These are phyloP conservation scores for Phocoena phocoena DNA, from an alignment of 2,113 vertebrate species.

Conservation along the genomic window DNA sequence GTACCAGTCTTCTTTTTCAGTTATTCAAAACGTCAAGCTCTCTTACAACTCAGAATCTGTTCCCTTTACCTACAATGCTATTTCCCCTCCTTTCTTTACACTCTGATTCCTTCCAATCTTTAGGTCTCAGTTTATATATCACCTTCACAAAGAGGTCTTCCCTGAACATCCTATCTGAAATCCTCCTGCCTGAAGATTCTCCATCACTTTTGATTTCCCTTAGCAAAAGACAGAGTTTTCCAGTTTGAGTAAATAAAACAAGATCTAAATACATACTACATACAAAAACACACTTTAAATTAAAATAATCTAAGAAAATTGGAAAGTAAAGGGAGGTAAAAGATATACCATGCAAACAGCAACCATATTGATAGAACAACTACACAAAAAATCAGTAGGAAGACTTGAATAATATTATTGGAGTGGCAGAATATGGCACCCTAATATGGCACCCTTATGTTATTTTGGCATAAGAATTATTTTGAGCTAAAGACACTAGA, in stretches of 20 bases:
- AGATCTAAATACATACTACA: neutral
- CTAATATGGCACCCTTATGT: neutral
- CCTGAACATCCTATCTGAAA: neutral
- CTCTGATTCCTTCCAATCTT: neutral
- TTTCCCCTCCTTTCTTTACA: neutral
- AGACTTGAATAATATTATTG: neutral
- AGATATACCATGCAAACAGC: neutral
- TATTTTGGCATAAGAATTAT: neutral
- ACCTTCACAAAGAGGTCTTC: neutral
- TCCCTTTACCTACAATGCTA: neutral
- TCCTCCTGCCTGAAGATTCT: neutral
- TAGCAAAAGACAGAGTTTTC: neutral
- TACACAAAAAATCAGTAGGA: neutral
- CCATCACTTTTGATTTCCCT: neutral
- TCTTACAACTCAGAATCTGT: neutral
- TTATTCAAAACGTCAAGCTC: neutral
- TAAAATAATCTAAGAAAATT: neutral
- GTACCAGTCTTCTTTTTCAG: neutral
- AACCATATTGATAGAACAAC: neutral
- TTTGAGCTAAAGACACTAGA: neutral
- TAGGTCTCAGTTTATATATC: neutral
- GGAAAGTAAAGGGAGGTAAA: neutral
- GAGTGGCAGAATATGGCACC: neutral
- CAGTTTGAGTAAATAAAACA: neutral
- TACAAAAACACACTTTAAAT: neutral